Base-by-base conservation (phyloP, 2,113 vertebrate genomes). In the Microcebus jonahi region DNA sequence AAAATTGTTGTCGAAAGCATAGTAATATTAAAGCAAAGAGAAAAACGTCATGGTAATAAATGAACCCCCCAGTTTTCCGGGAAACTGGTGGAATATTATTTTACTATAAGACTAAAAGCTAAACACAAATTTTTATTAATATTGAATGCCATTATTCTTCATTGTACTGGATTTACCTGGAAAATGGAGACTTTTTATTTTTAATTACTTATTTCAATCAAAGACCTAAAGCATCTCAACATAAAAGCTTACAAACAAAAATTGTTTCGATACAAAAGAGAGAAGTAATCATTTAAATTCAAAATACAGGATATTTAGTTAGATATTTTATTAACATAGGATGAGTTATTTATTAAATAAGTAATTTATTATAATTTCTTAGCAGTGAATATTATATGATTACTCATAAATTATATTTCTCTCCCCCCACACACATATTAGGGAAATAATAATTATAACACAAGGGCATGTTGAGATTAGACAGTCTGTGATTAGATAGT, bases 11-110 rank as follows among this genome's bases (percentile, higher is more conserved):
- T 88, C 27, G 94, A 98, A 98, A 98, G 96, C 88, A 75, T 70
- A 84, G 50, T 50, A 95, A 91, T 76, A 95, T 59, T 88, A 96
- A 97, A 96, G 83, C 73, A 94, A 81, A 94, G 45, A 76, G 31
- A 90, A 96, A 96, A 95, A 95, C 1, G 53, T 42, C 90, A 4
- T 17, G 9, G 48, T 95, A 96, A 98, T 91, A 97, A 98, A 98
- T 97, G 98, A 97, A 73, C n/a, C 68, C 73, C 91, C 31, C 70
- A 85, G 76, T 95, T 94, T 97, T 97, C 97, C 57, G 4, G 95
- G 96, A 98, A 98, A 85, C 76, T 59, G 48, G 73, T 45, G 96
- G 93, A 67, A 83, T 95, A 97, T 95, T 96, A 97, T 97, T 97
- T 85, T 94, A 65, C 83, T 94, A 57, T 88, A 94, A 96, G 57